Base-by-base conservation (phyloP, 2,113 vertebrate species). In the Eulemur rufifrons region DNA sequence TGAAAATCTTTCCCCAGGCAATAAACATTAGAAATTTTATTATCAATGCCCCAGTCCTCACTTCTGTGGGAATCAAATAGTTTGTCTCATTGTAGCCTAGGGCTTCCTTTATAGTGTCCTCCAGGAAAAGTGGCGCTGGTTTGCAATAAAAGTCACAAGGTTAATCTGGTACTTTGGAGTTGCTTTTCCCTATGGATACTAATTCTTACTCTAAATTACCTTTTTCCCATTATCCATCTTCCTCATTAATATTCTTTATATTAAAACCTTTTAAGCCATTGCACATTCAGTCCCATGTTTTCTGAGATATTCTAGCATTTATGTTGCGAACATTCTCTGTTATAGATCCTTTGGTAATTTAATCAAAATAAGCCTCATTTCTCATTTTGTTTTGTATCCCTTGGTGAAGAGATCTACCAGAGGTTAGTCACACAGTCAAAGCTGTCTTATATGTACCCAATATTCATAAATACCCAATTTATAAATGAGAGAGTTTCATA, bases 11-110 rank as follows among this genome's bases (percentile, higher is more conserved):
- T 89, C 96, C 73, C 77, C 56, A 95, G 91, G 94, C 96, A 95
- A 97, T 96, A 97, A 96, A 94, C 82, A 95, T 96, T 83, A 95
- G 61, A 97, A 81, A 74, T 90, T 50, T 74, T 96, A 97, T 96
- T 91, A 95, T 94, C 69, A 77, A 68, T 91, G 50, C 13, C 42
- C 47, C 50, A 69, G 61, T 61, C 90, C 90, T 92, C 15, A 71
- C 61, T 91, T 96, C 71, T 91, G 61, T 68, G 96, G 93, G 91
- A 97, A 61, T 94, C 64, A 69, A 71, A 83, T 39, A 64, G 45
- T 39, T 90, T 81, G 63, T 63, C 81, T 87, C 84, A 5, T 8
- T 20, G 56, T 71, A 85, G 94, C 93, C 92, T 27, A 25, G 15
- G 90, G 94, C 97, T 83, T 78, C 73, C 76, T 96, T 95, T 23